A percentile compares a stretch with the other conserved stretches of the same genome.
Conservation (phyloP, 64 coral and sea anemone genomes). For the Cladopsammia gracilis region DNA sequence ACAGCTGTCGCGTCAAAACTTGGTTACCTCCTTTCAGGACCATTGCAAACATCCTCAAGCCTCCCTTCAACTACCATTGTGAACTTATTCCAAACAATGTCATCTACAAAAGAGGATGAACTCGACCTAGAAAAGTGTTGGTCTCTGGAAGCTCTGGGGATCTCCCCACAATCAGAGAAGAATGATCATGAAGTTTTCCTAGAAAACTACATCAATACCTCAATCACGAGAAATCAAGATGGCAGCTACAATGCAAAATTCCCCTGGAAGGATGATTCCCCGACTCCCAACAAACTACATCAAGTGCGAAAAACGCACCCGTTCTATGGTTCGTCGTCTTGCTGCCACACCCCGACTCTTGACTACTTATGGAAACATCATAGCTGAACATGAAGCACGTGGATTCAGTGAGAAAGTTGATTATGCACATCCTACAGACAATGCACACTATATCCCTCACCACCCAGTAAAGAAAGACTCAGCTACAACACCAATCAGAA, state of each 20-base stretch:
- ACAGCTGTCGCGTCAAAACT: slow-evolving; percentile 59
- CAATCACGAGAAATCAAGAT: slow-evolving; percentile 46
- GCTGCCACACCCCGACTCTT: slow-evolving; percentile 31
- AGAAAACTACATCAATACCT: slow-evolving; percentile 1
- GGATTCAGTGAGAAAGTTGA: slow-evolving; percentile 70
- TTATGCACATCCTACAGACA: slow-evolving; percentile 22
- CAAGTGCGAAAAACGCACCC: slow-evolving; percentile 21
- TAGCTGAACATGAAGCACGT: slow-evolving; percentile 38
- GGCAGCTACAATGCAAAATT: slow-evolving; percentile 60
- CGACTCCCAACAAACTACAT: slow-evolving; percentile 31
- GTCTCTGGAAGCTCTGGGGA: neutral
- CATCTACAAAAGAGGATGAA: slow-evolving; percentile 11
- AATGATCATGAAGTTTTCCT: slow-evolving; percentile 10
- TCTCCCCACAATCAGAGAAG: neutral
- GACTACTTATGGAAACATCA: slow-evolving; percentile 56
- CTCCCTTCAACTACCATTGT: neutral
- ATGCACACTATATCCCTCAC: slow-evolving; percentile 64
- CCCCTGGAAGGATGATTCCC: slow-evolving; percentile 63
- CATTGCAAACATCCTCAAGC: neutral
- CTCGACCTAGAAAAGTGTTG: slow-evolving; percentile 2
- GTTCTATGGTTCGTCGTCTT: slow-evolving; percentile 47
- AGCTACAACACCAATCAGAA: slow-evolving; percentile 59
- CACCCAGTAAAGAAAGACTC: slow-evolving; percentile 64
- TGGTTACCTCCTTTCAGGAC: slow-evolving; percentile 56
- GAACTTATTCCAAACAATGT: slow-evolving; percentile 25